These are phyloP conservation scores for Coremacera marginata DNA, from an alignment of 2,888 invertebrate genomes.

Conservation along the genomic window DNA sequence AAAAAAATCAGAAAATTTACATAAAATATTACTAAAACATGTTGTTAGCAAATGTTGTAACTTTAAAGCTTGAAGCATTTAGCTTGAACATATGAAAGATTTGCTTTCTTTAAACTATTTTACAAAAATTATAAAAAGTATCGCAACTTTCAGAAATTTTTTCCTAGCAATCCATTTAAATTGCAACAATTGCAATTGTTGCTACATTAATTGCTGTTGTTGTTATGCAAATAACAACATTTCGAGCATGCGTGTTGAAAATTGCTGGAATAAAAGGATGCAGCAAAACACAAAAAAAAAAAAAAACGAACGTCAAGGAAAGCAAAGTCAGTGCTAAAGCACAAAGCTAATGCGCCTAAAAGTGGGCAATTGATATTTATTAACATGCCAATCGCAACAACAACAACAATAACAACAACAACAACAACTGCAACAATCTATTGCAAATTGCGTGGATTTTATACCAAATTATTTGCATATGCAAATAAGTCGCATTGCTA, in stretches of 20 bases:
- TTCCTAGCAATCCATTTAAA: too few species aligned
- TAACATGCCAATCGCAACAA: neutral
- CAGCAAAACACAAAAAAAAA: neutral
- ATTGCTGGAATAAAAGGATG: slow-evolving; percentile 16
- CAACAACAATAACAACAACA: slow-evolving; percentile 22
- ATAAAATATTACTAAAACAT: neutral
- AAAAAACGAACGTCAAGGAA: neutral
- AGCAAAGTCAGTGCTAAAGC: neutral
- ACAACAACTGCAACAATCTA: neutral
- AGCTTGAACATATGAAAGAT: too few species aligned
- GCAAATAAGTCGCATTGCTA: neutral
- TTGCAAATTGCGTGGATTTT: slow-evolving; percentile 32
- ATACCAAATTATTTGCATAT: slow-evolving; percentile 11
- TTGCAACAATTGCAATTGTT: neutral
- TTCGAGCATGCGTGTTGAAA: slow-evolving; percentile 8
- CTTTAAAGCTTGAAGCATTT: too few species aligned
- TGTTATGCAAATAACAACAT: slow-evolving; percentile 25
- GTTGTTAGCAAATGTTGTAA: too few species aligned
- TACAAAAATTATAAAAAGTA: too few species aligned
- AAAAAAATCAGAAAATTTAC: neutral
- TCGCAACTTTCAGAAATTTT: too few species aligned
- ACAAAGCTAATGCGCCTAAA: slow-evolving; percentile 5
- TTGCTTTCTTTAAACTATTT: too few species aligned
- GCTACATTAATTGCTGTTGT: slow-evolving; percentile 10
- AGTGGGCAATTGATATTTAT: slow-evolving; percentile 36